Conservation (phyloP, 2,113 vertebrate genomes). For the Myrmophylax atrothorax region DNA sequence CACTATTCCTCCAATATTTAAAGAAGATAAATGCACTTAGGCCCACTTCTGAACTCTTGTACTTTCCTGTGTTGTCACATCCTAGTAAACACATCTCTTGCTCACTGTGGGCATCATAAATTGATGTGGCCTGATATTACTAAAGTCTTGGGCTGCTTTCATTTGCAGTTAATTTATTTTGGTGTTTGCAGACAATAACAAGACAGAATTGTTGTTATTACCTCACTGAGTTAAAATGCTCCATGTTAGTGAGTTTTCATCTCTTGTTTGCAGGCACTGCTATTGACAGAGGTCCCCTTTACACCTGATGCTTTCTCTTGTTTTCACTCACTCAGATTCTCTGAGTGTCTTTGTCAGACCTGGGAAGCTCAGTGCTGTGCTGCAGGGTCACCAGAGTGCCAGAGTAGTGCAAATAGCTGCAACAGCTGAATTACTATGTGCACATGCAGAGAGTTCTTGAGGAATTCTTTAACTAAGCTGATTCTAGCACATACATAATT, state of each 20-base stretch:
- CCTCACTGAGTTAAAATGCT: neutral
- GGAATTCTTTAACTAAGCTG: neutral
- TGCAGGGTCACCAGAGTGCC: neutral
- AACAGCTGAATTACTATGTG: neutral
- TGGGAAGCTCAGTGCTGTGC: neutral
- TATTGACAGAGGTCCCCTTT: neutral
- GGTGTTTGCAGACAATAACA: neutral
- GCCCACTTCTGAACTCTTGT: neutral
- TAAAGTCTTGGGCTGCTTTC: neutral
- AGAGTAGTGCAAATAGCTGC: neutral
- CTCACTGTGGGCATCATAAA: neutral
- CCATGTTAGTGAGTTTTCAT: neutral
- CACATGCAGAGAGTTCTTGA: neutral
- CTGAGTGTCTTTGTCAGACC: neutral
- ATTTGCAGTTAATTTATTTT: neutral
- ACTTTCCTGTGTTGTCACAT: neutral
- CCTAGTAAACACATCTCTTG: neutral
- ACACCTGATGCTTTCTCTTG: neutral
- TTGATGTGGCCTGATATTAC: neutral
- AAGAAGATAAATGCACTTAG: neutral
- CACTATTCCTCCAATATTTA: neutral
- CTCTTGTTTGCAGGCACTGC: neutral
- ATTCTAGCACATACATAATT: neutral
- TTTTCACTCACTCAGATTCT: neutral
- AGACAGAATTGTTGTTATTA: neutral